Evolutionary conservation across 2,888 invertebrate genomes (phyloP).

Genomic region (Drosophila monieri): DNA sequence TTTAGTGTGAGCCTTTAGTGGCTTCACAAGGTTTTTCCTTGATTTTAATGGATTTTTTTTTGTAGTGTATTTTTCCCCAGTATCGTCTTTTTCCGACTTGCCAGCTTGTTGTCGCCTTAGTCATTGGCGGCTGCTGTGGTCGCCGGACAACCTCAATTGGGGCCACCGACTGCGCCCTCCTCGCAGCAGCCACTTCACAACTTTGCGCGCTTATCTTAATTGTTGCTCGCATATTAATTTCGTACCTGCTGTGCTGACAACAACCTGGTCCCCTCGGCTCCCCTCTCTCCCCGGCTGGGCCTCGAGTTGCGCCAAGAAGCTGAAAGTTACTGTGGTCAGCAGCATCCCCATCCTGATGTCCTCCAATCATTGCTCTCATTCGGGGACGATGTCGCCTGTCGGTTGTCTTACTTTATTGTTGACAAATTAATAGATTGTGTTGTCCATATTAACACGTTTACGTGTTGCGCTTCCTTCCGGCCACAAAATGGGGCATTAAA

Average conservation of each 20-base stretch:
- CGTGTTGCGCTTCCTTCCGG: conserved; percentile 78
- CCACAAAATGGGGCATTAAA: conserved; percentile 65
- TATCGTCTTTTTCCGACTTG: conserved; percentile 19
- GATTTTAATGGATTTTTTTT: neutral
- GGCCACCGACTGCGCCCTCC: conserved; percentile 74
- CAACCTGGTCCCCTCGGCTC: conserved; percentile 35
- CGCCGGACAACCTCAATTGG: conserved; percentile 40
- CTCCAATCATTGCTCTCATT: conserved; percentile 26
- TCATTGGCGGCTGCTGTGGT: conserved; percentile 56
- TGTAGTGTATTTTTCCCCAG: neutral
- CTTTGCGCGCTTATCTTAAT: conserved; percentile 81
- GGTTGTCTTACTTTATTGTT: conserved; percentile 74
- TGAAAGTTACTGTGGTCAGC: conserved; percentile 17
- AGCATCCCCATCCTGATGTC: conserved; percentile 21
- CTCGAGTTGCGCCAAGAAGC: conserved; percentile 1
- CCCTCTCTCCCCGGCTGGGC: neutral
- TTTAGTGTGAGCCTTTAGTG: neutral
- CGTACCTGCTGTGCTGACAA: conserved; percentile 80
- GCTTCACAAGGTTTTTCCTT: neutral
- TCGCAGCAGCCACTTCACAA: conserved; percentile 68
- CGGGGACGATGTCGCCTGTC: conserved; percentile 46
- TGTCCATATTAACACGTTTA: conserved; percentile 81
- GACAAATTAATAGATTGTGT: conserved; percentile 82
- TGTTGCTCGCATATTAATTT: conserved; percentile 82
- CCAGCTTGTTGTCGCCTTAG: conserved; percentile 56